phyloP scores from a whole-genome alignment of 64 coral and sea anemone genomes.

The Acropora yongei region DNA sequence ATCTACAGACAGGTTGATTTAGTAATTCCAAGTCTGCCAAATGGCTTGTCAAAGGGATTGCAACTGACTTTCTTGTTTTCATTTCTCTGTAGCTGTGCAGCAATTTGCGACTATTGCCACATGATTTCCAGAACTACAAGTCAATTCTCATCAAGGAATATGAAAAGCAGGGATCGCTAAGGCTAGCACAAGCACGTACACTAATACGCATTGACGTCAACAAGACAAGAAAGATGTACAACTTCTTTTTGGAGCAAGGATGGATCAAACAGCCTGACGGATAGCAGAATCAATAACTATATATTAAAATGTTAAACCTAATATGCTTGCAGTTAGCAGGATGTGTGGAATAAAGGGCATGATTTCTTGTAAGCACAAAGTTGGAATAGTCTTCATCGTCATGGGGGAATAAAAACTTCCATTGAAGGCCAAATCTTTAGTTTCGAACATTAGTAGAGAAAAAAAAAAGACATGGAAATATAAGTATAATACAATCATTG shows the following conservation, averaged over 20 bases:
- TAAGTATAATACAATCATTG: no score
- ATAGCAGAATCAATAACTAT: slow-evolving; percentile 16
- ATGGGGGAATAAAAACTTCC: no score
- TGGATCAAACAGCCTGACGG: slow-evolving; percentile 81
- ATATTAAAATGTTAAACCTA: neutral
- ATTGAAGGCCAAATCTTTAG: no score
- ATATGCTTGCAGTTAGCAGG: neutral
- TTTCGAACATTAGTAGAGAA: no score
- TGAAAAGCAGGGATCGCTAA: slow-evolving; percentile 76
- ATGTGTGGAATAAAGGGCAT: neutral
- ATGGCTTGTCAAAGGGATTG: neutral
- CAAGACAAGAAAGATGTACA: slow-evolving; percentile 98
- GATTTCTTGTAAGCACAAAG: no score
- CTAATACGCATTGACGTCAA: slow-evolving; percentile 97
- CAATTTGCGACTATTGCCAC: slow-evolving; percentile 77
- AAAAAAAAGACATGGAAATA: no score
- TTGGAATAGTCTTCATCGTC: no score
- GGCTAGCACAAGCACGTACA: slow-evolving; percentile 84
- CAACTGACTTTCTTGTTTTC: neutral
- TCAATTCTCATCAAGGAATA: slow-evolving; percentile 81
- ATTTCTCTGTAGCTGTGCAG: slow-evolving; percentile 72
- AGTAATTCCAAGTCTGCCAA: no score
- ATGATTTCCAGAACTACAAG: slow-evolving; percentile 90
- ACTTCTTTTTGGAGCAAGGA: slow-evolving; percentile 90
- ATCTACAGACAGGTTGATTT: no score